Evolutionary conservation across 2,797 vertebrate species (phyloP).

Genomic region (Heliangelus exortis): DNA sequence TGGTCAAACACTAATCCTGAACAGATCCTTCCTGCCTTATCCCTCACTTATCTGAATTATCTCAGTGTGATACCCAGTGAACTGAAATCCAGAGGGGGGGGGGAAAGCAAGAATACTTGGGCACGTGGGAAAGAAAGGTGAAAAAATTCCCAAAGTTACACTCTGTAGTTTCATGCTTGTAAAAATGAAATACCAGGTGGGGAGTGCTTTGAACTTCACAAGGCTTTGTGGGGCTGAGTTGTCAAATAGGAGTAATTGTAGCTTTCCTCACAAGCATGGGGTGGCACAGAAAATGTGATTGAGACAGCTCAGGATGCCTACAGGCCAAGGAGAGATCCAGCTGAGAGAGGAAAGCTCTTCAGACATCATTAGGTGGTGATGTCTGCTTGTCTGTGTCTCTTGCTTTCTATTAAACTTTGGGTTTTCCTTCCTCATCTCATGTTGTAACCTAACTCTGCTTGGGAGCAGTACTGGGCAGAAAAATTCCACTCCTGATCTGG

Average conservation of each 20-base stretch:
- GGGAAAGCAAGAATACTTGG: neutral
- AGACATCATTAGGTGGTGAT: neutral
- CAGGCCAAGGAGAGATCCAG: neutral
- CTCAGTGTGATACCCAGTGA: neutral
- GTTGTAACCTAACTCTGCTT: neutral
- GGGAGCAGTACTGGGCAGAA: neutral
- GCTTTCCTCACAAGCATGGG: neutral
- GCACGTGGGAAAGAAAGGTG: slow-evolving; percentile 22
- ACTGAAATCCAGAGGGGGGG: neutral
- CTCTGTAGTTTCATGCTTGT: neutral
- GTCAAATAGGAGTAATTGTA: slow-evolving; percentile 12
- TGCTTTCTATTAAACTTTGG: neutral
- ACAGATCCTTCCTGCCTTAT: neutral
- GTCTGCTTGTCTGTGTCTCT: neutral
- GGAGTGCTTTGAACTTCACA: slow-evolving; percentile 33
- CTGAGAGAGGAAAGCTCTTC: neutral
- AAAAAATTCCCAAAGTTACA: neutral
- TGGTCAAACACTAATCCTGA: neutral
- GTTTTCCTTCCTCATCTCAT: neutral
- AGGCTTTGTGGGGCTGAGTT: neutral
- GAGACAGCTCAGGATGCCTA: neutral
- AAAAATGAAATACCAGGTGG: slow-evolving; percentile 30
- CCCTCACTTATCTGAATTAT: neutral
- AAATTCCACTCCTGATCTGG: neutral
- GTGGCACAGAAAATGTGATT: neutral